phyloP scores from a whole-genome alignment of 2,113 vertebrate species.

The Cephalopholis sonnerati region DNA sequence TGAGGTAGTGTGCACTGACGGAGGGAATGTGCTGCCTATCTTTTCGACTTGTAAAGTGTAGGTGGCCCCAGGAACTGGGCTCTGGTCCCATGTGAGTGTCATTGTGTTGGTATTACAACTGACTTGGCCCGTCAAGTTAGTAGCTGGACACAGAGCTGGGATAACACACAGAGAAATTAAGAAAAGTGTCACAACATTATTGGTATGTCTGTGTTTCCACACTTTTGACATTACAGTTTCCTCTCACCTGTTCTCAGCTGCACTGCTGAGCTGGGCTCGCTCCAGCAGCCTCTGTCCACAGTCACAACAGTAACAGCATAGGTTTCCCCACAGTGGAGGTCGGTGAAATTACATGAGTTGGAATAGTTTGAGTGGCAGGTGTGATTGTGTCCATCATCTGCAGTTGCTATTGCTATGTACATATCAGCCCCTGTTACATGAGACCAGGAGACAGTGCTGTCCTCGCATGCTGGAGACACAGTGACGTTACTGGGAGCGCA shows the following conservation, averaged over 20 bases:
- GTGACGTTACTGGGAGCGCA: slow-evolving; percentile 68
- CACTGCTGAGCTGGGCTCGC: slow-evolving; percentile 55
- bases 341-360: slow-evolving; percentile 68
- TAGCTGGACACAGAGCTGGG: slow-evolving; percentile 71
- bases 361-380: slow-evolving; percentile 68
- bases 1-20: slow-evolving; percentile 20
- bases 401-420: slow-evolving; percentile 71
- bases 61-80: slow-evolving; percentile 23
- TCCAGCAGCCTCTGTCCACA: slow-evolving; percentile 69
- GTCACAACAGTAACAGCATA: slow-evolving; percentile 74
- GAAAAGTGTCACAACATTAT: background rate
- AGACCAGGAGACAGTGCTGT: slow-evolving; percentile 72
- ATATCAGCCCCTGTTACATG: slow-evolving; percentile 61
- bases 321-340: slow-evolving; percentile 72
- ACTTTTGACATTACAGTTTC: background rate
- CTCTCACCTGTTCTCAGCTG: slow-evolving; percentile 69
- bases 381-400: slow-evolving; percentile 63
- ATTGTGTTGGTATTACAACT: slow-evolving; percentile 60
- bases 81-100: slow-evolving; percentile 69
- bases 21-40: background rate
- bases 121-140: slow-evolving; percentile 60
- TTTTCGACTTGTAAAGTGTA: slow-evolving; percentile 57
- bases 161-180: slow-evolving; percentile 1
- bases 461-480: slow-evolving; percentile 51
- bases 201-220: background rate